Base-by-base conservation (phyloP, 2,797 vertebrate species). In the Hippocampus kuda region DNA sequence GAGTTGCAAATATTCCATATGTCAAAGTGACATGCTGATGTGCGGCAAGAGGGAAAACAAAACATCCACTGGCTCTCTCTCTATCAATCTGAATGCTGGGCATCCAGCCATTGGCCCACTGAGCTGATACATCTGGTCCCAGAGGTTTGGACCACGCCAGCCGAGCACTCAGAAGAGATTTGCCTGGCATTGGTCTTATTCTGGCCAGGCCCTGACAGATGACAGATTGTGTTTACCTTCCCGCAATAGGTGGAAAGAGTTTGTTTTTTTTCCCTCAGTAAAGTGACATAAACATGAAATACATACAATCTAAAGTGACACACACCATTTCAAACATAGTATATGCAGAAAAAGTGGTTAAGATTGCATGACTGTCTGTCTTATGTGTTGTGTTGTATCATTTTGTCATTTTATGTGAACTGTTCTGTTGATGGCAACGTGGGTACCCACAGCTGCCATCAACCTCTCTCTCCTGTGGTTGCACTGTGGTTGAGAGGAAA, bases 61-160 rank as follows among this genome's bases (percentile, higher is more conserved):
- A 61, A 69, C 60, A 57, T 83, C 81, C 75, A 85, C 83, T 84
- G 74, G 86, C 88, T 89, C 81, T 42, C 67, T 90, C 85, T 89
- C 75, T 84, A 85, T 83, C 74, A 76, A 72, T 77, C 80, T 75
- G 76, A 76, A 81, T 75, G 81, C 82, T 68, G 81, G 84, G 85
- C 84, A 71, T 73, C 51, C 64, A 65, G 83, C 85, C 84, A 85
- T 77, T 59, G 75, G 80, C 75, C 81, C 75, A 69, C 53, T 72
- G 76, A 82, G 77, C 77, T 72, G 72, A 74, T 79, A 80, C 71
- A 77, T 79, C 71, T 74, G 77, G 81, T 72, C 75, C 67, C 68
- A 72, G 68, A 77, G 72, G 68, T 73, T 68, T 54, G 15, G 59
- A 65, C 79, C 70, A 15, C 66, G 81, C 82, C 83, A 84, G 7